Conservation (phyloP, 2,113 vertebrate species). For the Saccopteryx bilineata region DNA sequence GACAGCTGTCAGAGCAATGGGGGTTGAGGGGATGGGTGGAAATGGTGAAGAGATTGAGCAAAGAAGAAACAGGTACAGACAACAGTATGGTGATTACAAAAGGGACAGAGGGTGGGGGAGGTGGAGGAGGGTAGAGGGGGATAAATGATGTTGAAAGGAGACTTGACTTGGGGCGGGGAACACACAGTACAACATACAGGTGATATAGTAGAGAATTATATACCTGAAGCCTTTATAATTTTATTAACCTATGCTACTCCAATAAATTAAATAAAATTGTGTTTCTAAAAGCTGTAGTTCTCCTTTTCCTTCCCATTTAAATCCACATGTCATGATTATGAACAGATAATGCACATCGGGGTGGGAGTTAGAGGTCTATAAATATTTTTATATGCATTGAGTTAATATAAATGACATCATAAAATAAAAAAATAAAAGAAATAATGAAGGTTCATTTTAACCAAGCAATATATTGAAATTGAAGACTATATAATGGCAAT, state of each 20-base stretch:
- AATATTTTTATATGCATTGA: slow-evolving; percentile 11
- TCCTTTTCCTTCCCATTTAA: not conserved
- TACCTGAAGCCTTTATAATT: not conserved
- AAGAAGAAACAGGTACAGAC: not conserved
- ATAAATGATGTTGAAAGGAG: not conserved
- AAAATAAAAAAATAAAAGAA: not conserved
- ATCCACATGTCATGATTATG: not conserved
- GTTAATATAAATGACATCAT: not conserved
- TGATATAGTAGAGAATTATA: not conserved
- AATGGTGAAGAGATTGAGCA: not conserved
- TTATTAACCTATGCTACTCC: not conserved
- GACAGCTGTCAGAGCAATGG: not conserved
- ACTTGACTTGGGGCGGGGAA: not conserved
- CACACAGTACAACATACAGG: not conserved
- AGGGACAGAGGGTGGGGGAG: not conserved
- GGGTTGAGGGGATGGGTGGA: not conserved
- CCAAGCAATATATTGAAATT: slow-evolving; percentile 5
- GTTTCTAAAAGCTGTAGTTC: not conserved
- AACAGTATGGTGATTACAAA: not conserved
- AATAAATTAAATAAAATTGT: not conserved
- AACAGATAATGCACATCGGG: not conserved
- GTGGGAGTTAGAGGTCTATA: not conserved
- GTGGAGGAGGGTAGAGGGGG: not conserved
- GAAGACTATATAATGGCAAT: not conserved
- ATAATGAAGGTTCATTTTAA: not conserved